Percentiles rank a stretch among this genome's conserved stretches.
phyloP scores from a whole-genome alignment of 2,113 vertebrate species.

The Etheostoma spectabile region DNA sequence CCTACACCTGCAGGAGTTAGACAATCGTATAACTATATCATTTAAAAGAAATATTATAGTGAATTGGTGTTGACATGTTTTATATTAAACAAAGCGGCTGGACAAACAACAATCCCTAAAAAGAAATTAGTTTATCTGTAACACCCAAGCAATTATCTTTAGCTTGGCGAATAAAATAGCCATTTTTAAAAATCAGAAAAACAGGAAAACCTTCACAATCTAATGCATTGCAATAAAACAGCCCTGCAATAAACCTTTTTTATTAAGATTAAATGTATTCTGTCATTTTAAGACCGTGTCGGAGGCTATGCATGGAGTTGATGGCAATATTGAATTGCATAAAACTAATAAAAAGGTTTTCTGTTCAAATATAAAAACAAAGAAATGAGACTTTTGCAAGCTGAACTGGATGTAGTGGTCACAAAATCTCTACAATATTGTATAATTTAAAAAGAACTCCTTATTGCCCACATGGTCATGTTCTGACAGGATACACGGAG shows the following conservation, averaged over 20 bases:
- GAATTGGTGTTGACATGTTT: background rate
- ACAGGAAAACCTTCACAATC: background rate
- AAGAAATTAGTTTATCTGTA: no score
- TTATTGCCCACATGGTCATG: background rate
- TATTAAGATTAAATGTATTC: background rate
- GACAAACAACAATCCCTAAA: no score
- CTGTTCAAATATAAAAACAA: background rate
- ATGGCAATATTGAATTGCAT: background rate
- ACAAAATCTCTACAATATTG: background rate
- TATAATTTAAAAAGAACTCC: background rate
- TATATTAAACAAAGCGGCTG: background rate
- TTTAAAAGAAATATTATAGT: background rate
- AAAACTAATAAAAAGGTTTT: no score
- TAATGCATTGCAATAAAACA: background rate
- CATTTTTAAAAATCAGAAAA: background rate
- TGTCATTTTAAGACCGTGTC: background rate
- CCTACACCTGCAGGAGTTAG: constrained; percentile 11
- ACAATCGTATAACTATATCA: background rate
- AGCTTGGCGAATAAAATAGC: background rate
- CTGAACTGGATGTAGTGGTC: background rate
- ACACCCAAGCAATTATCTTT: background rate
- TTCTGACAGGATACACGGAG: background rate
- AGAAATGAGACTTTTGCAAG: background rate
- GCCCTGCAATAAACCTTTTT: background rate
- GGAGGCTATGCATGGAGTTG: background rate